phyloP scores from a whole-genome alignment of 2,797 vertebrate genomes.

The Chelmon rostratus region DNA sequence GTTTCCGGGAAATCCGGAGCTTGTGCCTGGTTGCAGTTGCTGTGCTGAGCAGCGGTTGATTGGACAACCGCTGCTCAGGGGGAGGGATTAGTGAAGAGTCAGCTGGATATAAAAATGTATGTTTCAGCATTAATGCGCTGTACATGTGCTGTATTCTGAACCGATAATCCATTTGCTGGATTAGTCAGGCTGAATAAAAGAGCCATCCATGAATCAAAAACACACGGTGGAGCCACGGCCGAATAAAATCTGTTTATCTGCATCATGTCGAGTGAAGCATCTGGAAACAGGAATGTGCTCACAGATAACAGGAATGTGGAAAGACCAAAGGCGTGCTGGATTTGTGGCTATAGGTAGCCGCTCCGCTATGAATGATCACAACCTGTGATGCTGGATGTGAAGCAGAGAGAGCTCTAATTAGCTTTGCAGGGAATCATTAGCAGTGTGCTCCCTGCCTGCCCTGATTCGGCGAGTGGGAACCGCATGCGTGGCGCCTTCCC shows the following conservation, averaged over 20 bases:
- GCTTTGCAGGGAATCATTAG: constrained; percentile 64
- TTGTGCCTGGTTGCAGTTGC: neutral
- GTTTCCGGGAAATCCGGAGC: neutral
- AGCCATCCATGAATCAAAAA: constrained; percentile 31
- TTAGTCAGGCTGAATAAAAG: constrained; percentile 46
- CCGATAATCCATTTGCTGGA: constrained; percentile 55
- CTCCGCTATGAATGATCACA: constrained; percentile 39
- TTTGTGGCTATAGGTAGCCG: constrained; percentile 15
- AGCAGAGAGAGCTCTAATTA: constrained; percentile 67
- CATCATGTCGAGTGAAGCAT: neutral
- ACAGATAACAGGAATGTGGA: neutral
- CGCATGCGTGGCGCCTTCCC: constrained; percentile 17
- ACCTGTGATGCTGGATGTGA: constrained; percentile 47
- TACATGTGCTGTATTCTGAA: constrained; percentile 13
- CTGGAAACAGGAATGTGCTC: constrained; percentile 4
- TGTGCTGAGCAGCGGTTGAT: neutral
- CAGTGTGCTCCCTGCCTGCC: constrained; percentile 53
- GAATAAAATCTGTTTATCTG: constrained; percentile 23
- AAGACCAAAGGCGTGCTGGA: neutral
- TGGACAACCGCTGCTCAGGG: neutral
- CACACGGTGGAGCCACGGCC: neutral
- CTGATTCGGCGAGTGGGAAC: constrained; percentile 65
- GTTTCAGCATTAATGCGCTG: constrained; percentile 13
- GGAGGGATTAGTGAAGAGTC: neutral
- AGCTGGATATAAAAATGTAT: neutral